phyloP scores from a whole-genome alignment of 2,113 vertebrate species.

The Todiramphus chloris region DNA sequence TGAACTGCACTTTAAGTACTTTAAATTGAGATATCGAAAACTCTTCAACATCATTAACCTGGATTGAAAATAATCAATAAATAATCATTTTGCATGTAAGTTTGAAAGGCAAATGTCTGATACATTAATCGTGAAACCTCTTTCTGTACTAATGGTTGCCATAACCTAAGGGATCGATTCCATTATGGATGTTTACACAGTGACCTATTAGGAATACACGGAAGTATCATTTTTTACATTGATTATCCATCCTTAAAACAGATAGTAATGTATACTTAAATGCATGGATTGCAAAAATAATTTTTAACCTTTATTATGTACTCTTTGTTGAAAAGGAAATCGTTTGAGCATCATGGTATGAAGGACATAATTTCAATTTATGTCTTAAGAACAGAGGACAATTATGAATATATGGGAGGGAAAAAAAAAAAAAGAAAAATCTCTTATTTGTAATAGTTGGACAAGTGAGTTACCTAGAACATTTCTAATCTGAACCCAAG shows the following conservation, averaged over 20 bases:
- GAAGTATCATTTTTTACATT: constrained; percentile 69
- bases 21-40: constrained; percentile 48
- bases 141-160: constrained; percentile 64
- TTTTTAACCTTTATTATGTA: constrained; percentile 74
- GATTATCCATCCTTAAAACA: constrained; percentile 70
- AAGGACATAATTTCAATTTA: constrained; percentile 66
- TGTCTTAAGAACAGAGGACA: constrained; percentile 32
- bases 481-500: not conserved
- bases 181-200: constrained; percentile 76
- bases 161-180: constrained; percentile 66
- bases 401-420: constrained; percentile 13
- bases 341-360: constrained; percentile 41
- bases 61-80: constrained; percentile 67
- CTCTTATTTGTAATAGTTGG: not conserved
- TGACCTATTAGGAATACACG: constrained; percentile 67
- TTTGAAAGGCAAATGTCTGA: constrained; percentile 56
- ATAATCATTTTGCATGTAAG: constrained; percentile 58
- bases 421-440: not conserved
- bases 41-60: constrained; percentile 47
- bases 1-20: not conserved
- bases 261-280: constrained; percentile 69
- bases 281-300: constrained; percentile 67
- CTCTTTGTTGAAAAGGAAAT: constrained; percentile 73
- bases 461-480: not conserved
- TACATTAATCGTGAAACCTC: constrained; percentile 64